Base-by-base conservation (phyloP, 2,797 vertebrate genomes). In the Anniella stebbinsi region DNA sequence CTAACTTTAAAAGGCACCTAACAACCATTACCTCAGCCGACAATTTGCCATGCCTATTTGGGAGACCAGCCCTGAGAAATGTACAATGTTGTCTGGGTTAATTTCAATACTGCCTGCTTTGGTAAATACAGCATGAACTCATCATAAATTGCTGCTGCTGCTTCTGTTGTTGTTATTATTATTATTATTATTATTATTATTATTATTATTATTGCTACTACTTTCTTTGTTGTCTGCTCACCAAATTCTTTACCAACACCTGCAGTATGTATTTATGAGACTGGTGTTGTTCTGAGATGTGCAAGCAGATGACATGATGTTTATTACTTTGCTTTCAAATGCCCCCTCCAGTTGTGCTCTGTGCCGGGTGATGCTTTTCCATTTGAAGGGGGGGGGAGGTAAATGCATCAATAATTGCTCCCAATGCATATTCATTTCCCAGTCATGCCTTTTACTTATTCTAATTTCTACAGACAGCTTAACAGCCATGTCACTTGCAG, bases 391-490 rank as follows among this genome's bases (percentile, higher is more conserved):
- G 28, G 15, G 17, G 2, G 30, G 11, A 12, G 38, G 60, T 48
- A 48, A 69, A 54, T 72, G 54, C 9, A 83, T 66, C 51, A 87
- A 81, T 2, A 17, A 69, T 92, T 90, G 78, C 13, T 91, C 28
- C 33, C n/a, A 88, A 76, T 90, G 36, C 45, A 80, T 84, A 92
- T 83, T 84, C 21, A 69, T 90, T 90, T 88, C 28, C 1, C 0
- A 82, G 36, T 88, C 60, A 90, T 76, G 18, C 13, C 48, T 92
- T 91, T 89, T 92, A 89, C n/a, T 91, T 89, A 90, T 76, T 90
- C 28, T 90, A 88, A 93, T 57, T 38, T 90, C 33, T 93, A 70
- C 38, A 80, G 81, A 67, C 4, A 87, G 3, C 57, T 84, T 92
- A 94, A 88, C 6, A 28, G 0, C 80, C 6, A 2, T 8, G 3